Percentiles rank a stretch among this genome's conserved stretches.
Evolutionary conservation across 2,888 invertebrate genomes (phyloP).

Genomic region (Oegoconia quadripuncta): DNA sequence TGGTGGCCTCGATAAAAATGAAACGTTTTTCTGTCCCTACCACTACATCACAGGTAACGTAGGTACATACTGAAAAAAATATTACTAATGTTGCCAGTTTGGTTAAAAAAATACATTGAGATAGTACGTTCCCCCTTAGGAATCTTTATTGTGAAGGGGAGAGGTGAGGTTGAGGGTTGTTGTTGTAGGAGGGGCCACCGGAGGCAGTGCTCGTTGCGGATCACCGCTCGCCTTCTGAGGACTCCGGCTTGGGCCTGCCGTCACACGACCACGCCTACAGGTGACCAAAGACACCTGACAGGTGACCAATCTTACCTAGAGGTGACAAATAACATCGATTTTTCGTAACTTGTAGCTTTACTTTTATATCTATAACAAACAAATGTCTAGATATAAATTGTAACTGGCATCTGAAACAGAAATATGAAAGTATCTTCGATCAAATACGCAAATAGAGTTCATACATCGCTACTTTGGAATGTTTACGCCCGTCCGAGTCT

Average conservation of each 20-base stretch:
- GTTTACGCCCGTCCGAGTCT: conserved; percentile 26
- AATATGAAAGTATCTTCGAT: conserved; percentile 8
- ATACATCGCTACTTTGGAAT: background rate
- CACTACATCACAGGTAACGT: no score
- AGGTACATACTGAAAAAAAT: no score
- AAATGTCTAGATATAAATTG: no score
- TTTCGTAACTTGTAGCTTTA: background rate
- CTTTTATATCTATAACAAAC: no score
- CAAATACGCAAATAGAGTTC: conserved; percentile 8
- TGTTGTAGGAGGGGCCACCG: conserved; percentile 78
- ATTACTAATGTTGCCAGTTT: no score
- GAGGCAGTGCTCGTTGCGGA: conserved; percentile 82
- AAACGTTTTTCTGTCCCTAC: no score
- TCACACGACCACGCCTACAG: conserved; percentile 85
- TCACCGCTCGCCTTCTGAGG: conserved; percentile 93
- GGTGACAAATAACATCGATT: background rate
- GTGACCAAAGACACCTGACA: conserved; percentile 61
- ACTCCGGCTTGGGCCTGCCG: conserved; percentile 95
- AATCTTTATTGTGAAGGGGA: no score
- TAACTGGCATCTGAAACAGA: no score
- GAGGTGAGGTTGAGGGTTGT: conserved; percentile 76
- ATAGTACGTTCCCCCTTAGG: no score
- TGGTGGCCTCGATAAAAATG: no score
- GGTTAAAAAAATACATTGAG: no score
- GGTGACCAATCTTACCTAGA: conserved; percentile 1